phyloP scores from a whole-genome alignment of 2,797 vertebrate genomes.

The Poeciliopsis paucimaculata region DNA sequence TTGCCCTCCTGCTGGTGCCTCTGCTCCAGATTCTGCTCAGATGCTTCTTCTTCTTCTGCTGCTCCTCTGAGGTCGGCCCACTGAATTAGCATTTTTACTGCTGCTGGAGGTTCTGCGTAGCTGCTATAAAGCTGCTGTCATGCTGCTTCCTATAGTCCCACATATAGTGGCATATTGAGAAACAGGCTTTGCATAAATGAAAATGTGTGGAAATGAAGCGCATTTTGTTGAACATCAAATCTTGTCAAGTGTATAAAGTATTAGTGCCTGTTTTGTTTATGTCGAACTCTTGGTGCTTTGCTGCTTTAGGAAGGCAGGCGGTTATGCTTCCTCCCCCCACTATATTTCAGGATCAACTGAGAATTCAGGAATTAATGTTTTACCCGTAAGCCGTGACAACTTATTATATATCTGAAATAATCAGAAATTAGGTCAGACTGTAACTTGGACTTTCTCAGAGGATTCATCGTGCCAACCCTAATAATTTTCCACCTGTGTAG shows the following conservation, averaged over 20 bases:
- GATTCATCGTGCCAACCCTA: background rate
- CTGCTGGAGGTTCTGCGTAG: background rate
- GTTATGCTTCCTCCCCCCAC: background rate
- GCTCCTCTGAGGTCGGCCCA: background rate
- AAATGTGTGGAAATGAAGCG: background rate
- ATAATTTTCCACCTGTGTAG: background rate
- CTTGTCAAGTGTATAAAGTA: background rate
- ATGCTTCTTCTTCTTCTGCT: background rate
- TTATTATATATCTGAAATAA: background rate
- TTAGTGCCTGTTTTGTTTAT: background rate
- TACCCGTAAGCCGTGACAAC: background rate
- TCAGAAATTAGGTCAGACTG: background rate
- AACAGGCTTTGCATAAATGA: background rate
- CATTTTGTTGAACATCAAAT: background rate
- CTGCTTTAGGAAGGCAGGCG: background rate
- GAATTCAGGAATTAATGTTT: background rate
- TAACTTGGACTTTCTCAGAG: background rate
- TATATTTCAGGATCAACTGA: background rate
- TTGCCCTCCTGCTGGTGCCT: constrained; percentile 9
- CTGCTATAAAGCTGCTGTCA: constrained; percentile 1
- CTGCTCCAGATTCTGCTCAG: background rate
- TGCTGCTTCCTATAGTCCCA: background rate
- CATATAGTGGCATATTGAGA: background rate
- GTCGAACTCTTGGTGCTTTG: background rate
- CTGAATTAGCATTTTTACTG: constrained; percentile 1